phyloP scores from a whole-genome alignment of 1,140 invertebrate genomes.

The Drosophila auraria region DNA sequence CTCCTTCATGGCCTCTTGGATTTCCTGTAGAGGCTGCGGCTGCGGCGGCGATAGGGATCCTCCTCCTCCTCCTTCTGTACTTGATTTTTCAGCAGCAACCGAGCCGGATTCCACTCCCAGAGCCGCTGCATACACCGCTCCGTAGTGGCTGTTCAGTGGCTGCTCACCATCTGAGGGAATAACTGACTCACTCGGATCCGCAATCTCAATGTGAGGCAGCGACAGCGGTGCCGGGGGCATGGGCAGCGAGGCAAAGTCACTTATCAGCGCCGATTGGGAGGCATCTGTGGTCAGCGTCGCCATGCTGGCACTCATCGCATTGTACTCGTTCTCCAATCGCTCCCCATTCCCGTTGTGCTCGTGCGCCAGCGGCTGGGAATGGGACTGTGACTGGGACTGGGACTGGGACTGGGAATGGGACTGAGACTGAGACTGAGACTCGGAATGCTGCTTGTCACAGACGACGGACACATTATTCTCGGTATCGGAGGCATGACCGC shows the following conservation, averaged over 20 bases:
- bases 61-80: neutral
- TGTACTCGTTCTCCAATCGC: constrained; percentile 67
- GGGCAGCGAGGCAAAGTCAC: constrained; percentile 52
- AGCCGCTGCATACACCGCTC: constrained; percentile 62
- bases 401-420: constrained; percentile 13
- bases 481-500: constrained; percentile 95
- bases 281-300: constrained; percentile 48
- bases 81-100: constrained; percentile 15
- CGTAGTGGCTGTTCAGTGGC: constrained; percentile 44
- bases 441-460: constrained; percentile 59
- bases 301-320: constrained; percentile 46
- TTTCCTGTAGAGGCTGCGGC: constrained; percentile 61
- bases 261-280: constrained; percentile 53
- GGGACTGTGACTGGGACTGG: constrained; percentile 16
- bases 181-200: constrained; percentile 29
- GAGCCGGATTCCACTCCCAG: constrained; percentile 46
- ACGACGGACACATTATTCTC: constrained; percentile 90
- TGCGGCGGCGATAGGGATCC: constrained; percentile 31
- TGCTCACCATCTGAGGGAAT: constrained; percentile 12
- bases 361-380: constrained; percentile 25
- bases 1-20: constrained; percentile 92
- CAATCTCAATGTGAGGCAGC: constrained; percentile 47
- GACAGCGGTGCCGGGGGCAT: constrained; percentile 44
- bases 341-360: constrained; percentile 57
- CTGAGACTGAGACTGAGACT: constrained; percentile 15